Base-by-base conservation (phyloP, 2,888 invertebrate genomes). In the Scaptodrosophila latifasciaeformis region DNA sequence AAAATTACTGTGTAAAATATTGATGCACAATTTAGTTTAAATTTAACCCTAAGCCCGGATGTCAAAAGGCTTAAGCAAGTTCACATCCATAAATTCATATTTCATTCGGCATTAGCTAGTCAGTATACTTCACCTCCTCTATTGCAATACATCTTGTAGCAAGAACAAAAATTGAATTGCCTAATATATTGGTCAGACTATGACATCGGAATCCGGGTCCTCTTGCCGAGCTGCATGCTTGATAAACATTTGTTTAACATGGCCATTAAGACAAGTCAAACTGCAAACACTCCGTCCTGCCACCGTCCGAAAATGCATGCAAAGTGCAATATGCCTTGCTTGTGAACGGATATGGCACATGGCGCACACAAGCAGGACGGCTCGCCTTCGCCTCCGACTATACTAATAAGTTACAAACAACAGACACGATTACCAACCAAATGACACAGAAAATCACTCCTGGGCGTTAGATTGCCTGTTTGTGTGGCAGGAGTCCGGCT, bases 351-450 rank as follows among this genome's bases (percentile, higher is more conserved):
- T n/a, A n/a, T n/a, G n/a, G 62, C 50, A 37, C 13, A 37, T 39
- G 45, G 29, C 51, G 34, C 47, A 49, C 39, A 58, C 51, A 48
- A 40, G 15, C 47, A 29, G 29, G 4, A n/a, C 19, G 6, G 12
- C 42, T 21, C 43, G 13, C 18, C 18, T 12, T n/a, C 44, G 37
- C 24, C 27, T 50, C 50, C 59, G 49, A 61, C 55, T 59, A 67
- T 50, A 59, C 72, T 81, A 81, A 82, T 81, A 81, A 79, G 80
- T 76, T 71, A 79, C 82, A 81, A 75, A 82, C 77, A 79, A 80
- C 74, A 82, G 76, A 78, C 74, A 81, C 82, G 80, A 81, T 79
- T 78, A 82, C 81, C 81, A 82, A 65, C 77, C 78, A 82, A 81
- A 69, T 75, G 79, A 82, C 77, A 72, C 57, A 72, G 63, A 82